Evolutionary conservation across 2,888 invertebrate genomes (phyloP), one percentile per base, ranked within the genome.

Genomic region (Odontomyia ornata): DNA sequence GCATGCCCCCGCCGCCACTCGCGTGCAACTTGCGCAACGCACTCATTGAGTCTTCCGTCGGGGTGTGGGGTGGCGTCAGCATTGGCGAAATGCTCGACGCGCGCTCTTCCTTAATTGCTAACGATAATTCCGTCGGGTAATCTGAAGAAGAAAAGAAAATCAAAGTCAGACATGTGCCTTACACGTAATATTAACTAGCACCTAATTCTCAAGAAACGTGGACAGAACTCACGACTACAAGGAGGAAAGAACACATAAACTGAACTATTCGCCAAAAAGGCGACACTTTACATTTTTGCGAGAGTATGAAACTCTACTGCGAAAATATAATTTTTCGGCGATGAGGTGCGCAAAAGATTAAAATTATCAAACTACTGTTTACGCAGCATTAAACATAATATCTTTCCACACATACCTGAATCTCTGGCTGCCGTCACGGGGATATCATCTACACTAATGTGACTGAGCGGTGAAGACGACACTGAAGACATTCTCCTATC

Each of bases 61-160:
- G 93, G 81, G 93, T 93, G 81, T 91, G 91, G 15, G 93, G 93
- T 60, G 93, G 93, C 80, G 93, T 93, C 80, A 93, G 88, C 81
- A 93, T 88, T 77, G 91, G 90, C 73, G 87, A 87, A 57, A 86
- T 81, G 72, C 86, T 86, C 77, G 90, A 89, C 80, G 90, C 89
- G 78, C 89, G 89, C 84, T 91, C 91, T 77, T 89, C 87, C 83
- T 91, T 91, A 80, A 91, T 90, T 83, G 89, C 89, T 77, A 90
- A 88, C 30, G 89, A 89, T 80, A 90, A 90, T 82, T 90, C 90
- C 80, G 89, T 88, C 56, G 89, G 89, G 83, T 90, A 91, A 84
- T 89, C 91, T 91, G 87, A 75, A 36, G 0, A 15, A 76, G 30
- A 75, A 11, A 13, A 52, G 52, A 28, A 64, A 64, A 64, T 11